These are phyloP conservation scores for Acronicta psi DNA, from an alignment of 2,888 invertebrate species.

Conservation along the genomic window DNA sequence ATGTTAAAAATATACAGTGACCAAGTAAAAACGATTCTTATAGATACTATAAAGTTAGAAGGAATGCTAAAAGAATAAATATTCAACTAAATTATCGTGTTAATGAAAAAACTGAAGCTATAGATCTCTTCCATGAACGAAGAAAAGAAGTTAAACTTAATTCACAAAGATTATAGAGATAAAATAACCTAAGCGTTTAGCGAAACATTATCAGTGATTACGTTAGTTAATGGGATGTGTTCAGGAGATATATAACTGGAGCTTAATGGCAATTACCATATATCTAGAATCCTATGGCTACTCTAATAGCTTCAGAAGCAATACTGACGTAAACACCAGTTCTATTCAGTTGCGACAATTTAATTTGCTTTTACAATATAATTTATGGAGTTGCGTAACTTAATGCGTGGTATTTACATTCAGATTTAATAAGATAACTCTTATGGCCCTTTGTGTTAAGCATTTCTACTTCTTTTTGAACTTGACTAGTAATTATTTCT, in stretches of 20 bases:
- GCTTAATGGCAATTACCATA: constrained; percentile 39
- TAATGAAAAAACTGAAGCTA: no score
- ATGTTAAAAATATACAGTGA: no score
- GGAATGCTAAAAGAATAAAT: no score
- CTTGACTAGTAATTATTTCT: background rate
- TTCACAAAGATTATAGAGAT: constrained; percentile 15
- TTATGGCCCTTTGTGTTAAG: constrained; percentile 13
- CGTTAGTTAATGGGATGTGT: constrained; percentile 43
- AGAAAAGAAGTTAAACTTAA: no score
- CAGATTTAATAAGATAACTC: constrained; percentile 5
- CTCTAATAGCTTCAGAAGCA: constrained; percentile 33
- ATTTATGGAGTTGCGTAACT: constrained; percentile 22
- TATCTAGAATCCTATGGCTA: constrained; percentile 38
- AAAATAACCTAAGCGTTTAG: constrained; percentile 24
- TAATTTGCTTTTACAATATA: constrained; percentile 44
- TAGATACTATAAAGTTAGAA: no score
- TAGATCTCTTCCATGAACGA: no score
- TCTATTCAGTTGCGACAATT: constrained; percentile 43
- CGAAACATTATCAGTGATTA: constrained; percentile 35
- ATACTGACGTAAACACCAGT: constrained; percentile 33
- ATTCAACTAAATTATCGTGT: no score
- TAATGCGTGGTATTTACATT: constrained; percentile 18
- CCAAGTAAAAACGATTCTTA: no score
- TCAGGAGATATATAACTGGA: constrained; percentile 39
- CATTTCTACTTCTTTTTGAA: background rate